A percentile compares a stretch with the other conserved stretches of the same genome.
Conservation (phyloP, 2,797 vertebrate species). For the Microctenopoma lineatum region DNA sequence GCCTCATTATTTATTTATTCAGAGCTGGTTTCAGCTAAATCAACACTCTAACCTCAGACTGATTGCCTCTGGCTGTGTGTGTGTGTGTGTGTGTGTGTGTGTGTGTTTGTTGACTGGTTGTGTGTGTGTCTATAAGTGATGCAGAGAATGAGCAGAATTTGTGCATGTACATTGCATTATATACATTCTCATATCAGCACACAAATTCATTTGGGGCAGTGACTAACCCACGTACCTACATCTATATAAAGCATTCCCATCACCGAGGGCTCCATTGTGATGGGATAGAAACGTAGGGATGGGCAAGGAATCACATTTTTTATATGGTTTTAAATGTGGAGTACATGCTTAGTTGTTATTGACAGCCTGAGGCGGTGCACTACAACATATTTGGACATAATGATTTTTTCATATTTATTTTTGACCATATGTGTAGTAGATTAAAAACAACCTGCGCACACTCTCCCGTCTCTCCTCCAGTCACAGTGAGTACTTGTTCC, state of each 20-base stretch:
- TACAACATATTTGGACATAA: too few relatives aligned
- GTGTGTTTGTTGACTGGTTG: neutral
- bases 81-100: neutral
- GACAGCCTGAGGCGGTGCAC: too few relatives aligned
- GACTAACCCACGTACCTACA: conserved; percentile 24
- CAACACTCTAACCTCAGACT: conserved; percentile 35
- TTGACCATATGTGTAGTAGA: too few relatives aligned
- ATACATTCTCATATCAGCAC: neutral
- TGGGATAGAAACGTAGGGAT: conserved; percentile 1
- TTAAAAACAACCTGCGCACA: too few relatives aligned
- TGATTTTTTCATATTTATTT: too few relatives aligned
- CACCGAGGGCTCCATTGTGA: conserved; percentile 39
- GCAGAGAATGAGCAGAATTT: neutral
- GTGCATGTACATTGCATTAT: neutral
- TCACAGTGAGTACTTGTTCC: too few relatives aligned
- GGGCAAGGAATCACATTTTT: neutral
- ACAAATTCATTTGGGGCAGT: conserved; percentile 1
- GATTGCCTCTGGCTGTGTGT: conserved; percentile 17
- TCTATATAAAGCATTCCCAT: conserved; percentile 29
- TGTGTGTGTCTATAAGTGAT: neutral
- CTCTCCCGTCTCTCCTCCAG: too few relatives aligned
- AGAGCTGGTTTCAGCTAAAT: conserved; percentile 21
- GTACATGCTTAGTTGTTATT: too few relatives aligned
- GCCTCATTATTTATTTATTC: conserved; percentile 37
- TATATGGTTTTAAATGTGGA: too few relatives aligned